Evolutionary conservation across 30 jellyfish, hydroid and myxozoan genomes (phyloP).

Genomic region (Morbakka virulenta): DNA sequence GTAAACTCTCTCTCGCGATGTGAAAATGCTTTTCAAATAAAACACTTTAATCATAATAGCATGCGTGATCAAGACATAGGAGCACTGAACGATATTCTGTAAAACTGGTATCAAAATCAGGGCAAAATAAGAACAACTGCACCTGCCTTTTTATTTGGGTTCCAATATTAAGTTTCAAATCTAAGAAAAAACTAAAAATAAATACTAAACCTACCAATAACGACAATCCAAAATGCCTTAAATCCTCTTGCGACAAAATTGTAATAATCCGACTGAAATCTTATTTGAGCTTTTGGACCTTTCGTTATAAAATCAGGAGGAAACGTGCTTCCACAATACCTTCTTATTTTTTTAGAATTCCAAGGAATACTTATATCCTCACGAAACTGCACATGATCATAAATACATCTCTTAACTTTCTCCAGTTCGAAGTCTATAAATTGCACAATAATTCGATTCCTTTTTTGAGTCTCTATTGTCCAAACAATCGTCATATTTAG

Average conservation of each 20-base stretch:
- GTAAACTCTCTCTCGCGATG: too few relatives aligned
- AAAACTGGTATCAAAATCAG: too few relatives aligned
- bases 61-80: too few relatives aligned
- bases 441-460: slow-evolving; percentile 23
- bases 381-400: slow-evolving; percentile 36
- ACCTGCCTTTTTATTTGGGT: too few relatives aligned
- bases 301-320: slow-evolving; percentile 48
- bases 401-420: slow-evolving; percentile 48
- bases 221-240: slow-evolving; percentile 57
- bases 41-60: too few relatives aligned
- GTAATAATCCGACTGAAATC: slow-evolving; percentile 32
- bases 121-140: too few relatives aligned
- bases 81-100: too few relatives aligned
- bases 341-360: slow-evolving; percentile 8
- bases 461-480: slow-evolving; percentile 13
- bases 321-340: slow-evolving; percentile 43
- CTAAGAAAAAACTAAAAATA: too few relatives aligned
- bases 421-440: slow-evolving; percentile 48
- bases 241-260: slow-evolving; percentile 49
- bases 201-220: neutral
- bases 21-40: too few relatives aligned
- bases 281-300: slow-evolving; percentile 19
- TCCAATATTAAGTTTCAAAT: too few relatives aligned
- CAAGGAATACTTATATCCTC: slow-evolving; percentile 38
- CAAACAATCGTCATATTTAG: slow-evolving; percentile 49